Base-by-base conservation (phyloP, 1,140 invertebrate genomes). In the Brachionus sp. region DNA sequence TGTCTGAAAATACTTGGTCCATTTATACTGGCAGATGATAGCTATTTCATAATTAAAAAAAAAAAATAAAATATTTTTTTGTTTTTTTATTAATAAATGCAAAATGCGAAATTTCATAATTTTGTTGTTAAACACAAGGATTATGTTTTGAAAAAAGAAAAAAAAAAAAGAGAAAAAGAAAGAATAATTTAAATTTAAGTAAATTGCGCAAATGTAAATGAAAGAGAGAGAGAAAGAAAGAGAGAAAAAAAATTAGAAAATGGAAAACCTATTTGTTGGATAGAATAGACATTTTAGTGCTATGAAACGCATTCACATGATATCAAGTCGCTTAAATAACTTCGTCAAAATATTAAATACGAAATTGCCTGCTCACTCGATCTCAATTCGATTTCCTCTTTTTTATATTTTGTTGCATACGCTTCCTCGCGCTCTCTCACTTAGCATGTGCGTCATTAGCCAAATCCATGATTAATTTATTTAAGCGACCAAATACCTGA, bases 51-150 rank as follows among this genome's bases (percentile, higher is more conserved):
- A 23, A 64, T 64, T 57, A 5, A 7, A 5, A 46, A 5, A n/a
- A 46, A 57, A 57, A 29, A 29, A 29, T 2, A 29, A 29, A 2
- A 2, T 29, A 3, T 42, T 42, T 42, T 42, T 42, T 42, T 42
- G 1, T 42, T 42, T 29, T 64, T 29, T 23, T 64, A 64, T 64
- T 25, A 29, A 25, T 0, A 39, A 44, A 37, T 39, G 12, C 35
- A 19, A 70, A 68, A 70, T 70, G 66, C 66, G 66, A 70, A 70
- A 70, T 70, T 70, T 70, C 66, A 70, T 70, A 70, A 70, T 70
- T 70, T 70, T 70, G 66, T 70, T 70, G 66, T 37, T 70, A 39
- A 37, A 37, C 35, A 37, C 29, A 16, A 9, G 66, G 35, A 37
- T 70, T 70, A 70, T 37, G 66, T 12, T 66, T 33, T 33, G 12